Conservation (phyloP, 2,797 vertebrate species). For the Sebastes aleutianus region DNA sequence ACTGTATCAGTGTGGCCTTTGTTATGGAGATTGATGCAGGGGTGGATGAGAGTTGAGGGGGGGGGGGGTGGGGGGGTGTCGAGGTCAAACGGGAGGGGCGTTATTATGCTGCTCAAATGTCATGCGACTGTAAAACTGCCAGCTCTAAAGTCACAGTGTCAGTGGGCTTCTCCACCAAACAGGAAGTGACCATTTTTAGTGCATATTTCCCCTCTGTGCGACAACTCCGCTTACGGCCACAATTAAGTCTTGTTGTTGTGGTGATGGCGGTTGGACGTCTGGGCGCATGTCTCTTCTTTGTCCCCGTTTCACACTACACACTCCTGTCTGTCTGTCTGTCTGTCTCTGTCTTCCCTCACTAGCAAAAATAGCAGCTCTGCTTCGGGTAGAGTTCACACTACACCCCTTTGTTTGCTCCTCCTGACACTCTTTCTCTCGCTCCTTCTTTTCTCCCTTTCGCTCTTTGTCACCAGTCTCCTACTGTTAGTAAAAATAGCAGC, state of each 20-base stretch:
- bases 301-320: conserved; percentile 17
- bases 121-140: conserved; percentile 56
- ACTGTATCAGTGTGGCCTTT: conserved; percentile 71
- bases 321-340: background rate
- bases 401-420: conserved; percentile 65
- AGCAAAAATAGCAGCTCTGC: conserved; percentile 59
- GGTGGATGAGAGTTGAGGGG: conserved; percentile 47
- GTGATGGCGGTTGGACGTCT: conserved; percentile 27
- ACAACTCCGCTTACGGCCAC: conserved; percentile 41
- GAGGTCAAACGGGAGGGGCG: conserved; percentile 61
- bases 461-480: conserved; percentile 71
- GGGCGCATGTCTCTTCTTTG: conserved; percentile 41
- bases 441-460: conserved; percentile 43
- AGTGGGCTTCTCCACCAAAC: conserved; percentile 50
- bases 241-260: conserved; percentile 43
- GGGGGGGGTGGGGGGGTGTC: background rate
- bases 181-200: conserved; percentile 69
- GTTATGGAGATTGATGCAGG: conserved; percentile 72
- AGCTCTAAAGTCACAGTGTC: conserved; percentile 48
- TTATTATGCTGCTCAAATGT: conserved; percentile 69
- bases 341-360: conserved; percentile 44
- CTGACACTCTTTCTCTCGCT: conserved; percentile 53
- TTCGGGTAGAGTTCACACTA: conserved; percentile 69
- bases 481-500: conserved; percentile 80
- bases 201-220: conserved; percentile 59